Conservation (phyloP, 1,140 invertebrate species). For the Aethina tumida region DNA sequence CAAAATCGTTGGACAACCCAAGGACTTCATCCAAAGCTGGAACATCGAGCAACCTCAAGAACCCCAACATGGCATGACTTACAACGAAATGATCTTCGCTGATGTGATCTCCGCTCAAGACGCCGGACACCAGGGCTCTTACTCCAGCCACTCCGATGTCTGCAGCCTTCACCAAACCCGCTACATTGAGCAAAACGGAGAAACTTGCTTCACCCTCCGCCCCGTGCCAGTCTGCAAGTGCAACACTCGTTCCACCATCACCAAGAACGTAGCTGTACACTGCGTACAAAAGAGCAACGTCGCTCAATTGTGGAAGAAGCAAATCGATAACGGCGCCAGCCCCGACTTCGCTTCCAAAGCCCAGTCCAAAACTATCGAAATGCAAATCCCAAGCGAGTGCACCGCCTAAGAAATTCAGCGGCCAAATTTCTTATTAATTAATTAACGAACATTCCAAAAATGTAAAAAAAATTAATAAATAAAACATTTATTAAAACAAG, state of each 20-base stretch:
- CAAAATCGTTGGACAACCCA: slow-evolving; percentile 39
- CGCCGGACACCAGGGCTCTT: slow-evolving; percentile 23
- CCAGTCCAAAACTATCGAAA: slow-evolving; percentile 15
- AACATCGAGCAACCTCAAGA: slow-evolving; percentile 31
- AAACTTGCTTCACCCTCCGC: slow-evolving; percentile 45
- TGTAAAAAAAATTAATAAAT: too few relatives aligned
- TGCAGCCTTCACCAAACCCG: slow-evolving; percentile 36
- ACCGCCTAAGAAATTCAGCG: too few relatives aligned
- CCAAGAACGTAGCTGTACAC: slow-evolving; percentile 40
- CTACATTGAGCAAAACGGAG: slow-evolving; percentile 38
- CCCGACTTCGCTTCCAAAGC: slow-evolving; percentile 39
- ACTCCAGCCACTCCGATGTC: background rate
- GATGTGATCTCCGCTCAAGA: slow-evolving; percentile 40
- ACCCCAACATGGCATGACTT: slow-evolving; percentile 27
- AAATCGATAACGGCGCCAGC: slow-evolving; percentile 45
- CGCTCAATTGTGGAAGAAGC: slow-evolving; percentile 37
- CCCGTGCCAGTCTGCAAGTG: slow-evolving; percentile 43
- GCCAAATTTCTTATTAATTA: too few relatives aligned
- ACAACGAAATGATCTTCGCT: slow-evolving; percentile 31
- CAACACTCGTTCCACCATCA: slow-evolving; percentile 22
- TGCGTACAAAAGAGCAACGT: slow-evolving; percentile 39
- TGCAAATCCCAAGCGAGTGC: slow-evolving; percentile 14
- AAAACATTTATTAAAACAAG: too few relatives aligned
- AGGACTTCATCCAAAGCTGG: slow-evolving; percentile 46
- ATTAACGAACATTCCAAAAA: too few relatives aligned